Base-by-base conservation (phyloP, 64 coral and sea anemone species). In the Porites australiensis region DNA sequence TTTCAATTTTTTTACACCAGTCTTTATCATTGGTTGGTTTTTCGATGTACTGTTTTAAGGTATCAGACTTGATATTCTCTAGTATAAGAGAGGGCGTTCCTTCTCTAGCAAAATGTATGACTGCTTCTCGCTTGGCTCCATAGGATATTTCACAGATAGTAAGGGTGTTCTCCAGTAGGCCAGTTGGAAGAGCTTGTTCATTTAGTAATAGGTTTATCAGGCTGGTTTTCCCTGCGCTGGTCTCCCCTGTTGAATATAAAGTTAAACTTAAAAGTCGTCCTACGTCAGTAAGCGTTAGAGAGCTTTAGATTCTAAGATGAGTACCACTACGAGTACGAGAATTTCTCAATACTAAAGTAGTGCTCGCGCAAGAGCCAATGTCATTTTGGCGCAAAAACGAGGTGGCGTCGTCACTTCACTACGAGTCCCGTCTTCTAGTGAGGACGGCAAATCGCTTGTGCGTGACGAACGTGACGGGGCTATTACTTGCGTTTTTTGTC, bases 71-170 rank as follows among this genome's bases (percentile, higher is more conserved):
- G 3, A 7, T n/a, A 5, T 47, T 47, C 13, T 1, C 50, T 8
- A 76, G 45, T 2, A 2, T 50, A 44, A 15, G 46, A 48, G 73
- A 6, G 1, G 14, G 2, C 13, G 16, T 16, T 8, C 46, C 13
- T 7, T 4, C 6, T 50, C 50, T 50, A 16, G 14, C 45, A 19
- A 76, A 76, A 19, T 76, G 46, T 18, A 76, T 48, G 13, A 51
- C 45, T 18, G 73, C 73, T 48, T 76, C 73, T 76, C 8, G 15
- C 6, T 6, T 19, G 6, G 73, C 13, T 51, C 45, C 73, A 15
- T 76, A 76, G 4, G 73, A 76, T 15, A 76, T 50, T 76, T 76
- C 73, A 50, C 73, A 76, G 45, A 76, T 76, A 0, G 73, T 76
- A 6, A 51, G 45, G 8, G 73, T 76, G 13, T 50, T 76, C 8